Conservation (phyloP, 2,888 invertebrate species). For the Andrena flavipes region DNA sequence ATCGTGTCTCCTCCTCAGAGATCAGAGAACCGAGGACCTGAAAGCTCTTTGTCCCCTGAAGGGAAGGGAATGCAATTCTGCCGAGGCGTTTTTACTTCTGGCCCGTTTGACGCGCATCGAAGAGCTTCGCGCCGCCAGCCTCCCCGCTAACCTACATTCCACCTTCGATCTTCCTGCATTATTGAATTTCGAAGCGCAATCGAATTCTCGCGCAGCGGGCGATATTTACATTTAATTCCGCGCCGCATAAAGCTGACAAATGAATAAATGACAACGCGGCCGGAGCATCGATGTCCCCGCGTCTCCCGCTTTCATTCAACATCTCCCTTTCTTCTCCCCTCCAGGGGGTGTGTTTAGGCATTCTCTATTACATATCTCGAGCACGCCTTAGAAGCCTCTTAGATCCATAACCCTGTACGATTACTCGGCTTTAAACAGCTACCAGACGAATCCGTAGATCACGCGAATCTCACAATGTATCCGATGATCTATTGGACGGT, state of each 20-base stretch:
- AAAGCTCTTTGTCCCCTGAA: conserved; percentile 40
- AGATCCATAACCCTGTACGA: no score
- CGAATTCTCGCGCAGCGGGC: conserved; percentile 31
- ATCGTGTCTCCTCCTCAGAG: conserved; percentile 41
- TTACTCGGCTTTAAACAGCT: no score
- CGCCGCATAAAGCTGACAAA: conserved; percentile 18
- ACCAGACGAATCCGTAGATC: no score
- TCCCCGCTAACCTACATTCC: conserved; percentile 43
- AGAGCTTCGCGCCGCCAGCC: conserved; percentile 33
- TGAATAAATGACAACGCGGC: conserved; percentile 38
- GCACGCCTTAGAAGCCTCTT: no score
- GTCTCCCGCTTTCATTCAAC: no score
- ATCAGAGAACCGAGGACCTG: conserved; percentile 28
- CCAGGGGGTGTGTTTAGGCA: no score
- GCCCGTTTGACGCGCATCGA: conserved; percentile 41
- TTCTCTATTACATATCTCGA: no score
- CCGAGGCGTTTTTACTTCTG: conserved; percentile 51
- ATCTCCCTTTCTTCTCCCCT: no score
- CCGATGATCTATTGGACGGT: no score
- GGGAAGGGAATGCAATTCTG: conserved; percentile 44
- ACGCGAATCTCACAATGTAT: no score
- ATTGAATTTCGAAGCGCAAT: conserved; percentile 53
- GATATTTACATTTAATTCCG: conserved; percentile 55
- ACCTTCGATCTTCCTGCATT: conserved; percentile 38
- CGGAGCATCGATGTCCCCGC: neutral